A percentile compares a stretch with the other conserved stretches of the same genome.
Conservation (phyloP, 2,797 vertebrate species). For the Acanthurus lineatus region DNA sequence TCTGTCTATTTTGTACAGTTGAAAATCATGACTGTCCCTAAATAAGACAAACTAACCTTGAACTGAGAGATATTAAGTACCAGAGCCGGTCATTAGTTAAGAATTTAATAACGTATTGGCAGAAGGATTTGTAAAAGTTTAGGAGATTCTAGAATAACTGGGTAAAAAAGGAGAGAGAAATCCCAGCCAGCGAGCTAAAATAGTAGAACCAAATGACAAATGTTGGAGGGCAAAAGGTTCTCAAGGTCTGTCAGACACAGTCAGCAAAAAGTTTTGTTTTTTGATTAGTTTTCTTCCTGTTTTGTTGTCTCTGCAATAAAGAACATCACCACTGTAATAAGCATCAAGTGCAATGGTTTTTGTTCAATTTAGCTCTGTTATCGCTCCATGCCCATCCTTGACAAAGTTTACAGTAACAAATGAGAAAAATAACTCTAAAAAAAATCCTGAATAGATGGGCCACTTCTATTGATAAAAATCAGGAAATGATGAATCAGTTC, state of each 20-base stretch:
- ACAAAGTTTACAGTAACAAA: background rate
- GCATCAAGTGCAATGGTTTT: background rate
- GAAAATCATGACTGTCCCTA: background rate
- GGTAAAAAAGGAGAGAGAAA: background rate
- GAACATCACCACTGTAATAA: background rate
- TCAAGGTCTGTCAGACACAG: background rate
- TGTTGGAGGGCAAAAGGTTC: background rate
- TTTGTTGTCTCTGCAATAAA: background rate
- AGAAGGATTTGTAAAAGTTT: background rate
- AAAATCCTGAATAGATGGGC: background rate
- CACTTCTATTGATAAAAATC: constrained; percentile 1
- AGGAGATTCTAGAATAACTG: background rate
- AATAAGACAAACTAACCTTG: background rate
- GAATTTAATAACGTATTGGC: background rate
- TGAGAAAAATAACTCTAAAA: background rate
- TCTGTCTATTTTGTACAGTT: background rate
- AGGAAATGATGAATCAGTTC: background rate
- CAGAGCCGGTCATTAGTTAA: background rate
- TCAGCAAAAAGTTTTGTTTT: background rate
- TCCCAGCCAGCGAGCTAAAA: background rate
- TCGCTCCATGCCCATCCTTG: background rate
- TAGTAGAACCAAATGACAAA: background rate
- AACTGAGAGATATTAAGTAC: background rate
- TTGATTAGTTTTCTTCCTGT: background rate
- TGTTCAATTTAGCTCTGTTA: background rate